phyloP scores from a whole-genome alignment of 92 coral and sea anemone species.

The Porites divaricata region DNA sequence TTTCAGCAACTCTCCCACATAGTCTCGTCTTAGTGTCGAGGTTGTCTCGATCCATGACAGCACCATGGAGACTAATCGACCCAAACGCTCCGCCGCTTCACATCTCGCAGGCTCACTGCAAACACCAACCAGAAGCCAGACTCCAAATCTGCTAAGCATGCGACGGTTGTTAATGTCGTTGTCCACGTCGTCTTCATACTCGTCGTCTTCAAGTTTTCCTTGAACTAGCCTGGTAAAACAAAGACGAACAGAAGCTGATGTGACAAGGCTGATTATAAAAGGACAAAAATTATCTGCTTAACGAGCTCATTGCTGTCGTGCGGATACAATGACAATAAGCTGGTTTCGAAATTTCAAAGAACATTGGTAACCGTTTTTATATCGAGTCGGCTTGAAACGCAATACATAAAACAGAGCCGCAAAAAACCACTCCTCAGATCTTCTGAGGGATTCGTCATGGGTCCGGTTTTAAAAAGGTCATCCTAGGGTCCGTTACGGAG shows the following conservation, averaged over 20 bases:
- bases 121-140: slow-evolving; percentile 91
- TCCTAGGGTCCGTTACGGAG: too few relatives aligned
- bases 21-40: slow-evolving; percentile 81
- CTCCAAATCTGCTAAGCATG: slow-evolving; percentile 96
- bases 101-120: slow-evolving; percentile 86
- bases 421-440: too few relatives aligned
- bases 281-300: too few relatives aligned
- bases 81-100: slow-evolving; percentile 86
- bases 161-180: slow-evolving; percentile 94
- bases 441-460: too few relatives aligned
- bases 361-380: too few relatives aligned
- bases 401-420: too few relatives aligned
- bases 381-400: too few relatives aligned
- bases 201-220: slow-evolving; percentile 69
- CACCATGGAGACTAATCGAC: slow-evolving; percentile 93
- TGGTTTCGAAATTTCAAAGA: too few relatives aligned
- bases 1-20: slow-evolving; percentile 88
- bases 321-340: too few relatives aligned
- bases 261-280: too few relatives aligned
- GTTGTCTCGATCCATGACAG: slow-evolving; percentile 95
- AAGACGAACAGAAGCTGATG: neutral
- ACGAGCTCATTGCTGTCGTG: too few relatives aligned
- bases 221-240: slow-evolving; percentile 61
- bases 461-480: too few relatives aligned
- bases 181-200: slow-evolving; percentile 79